Evolutionary conservation across 1,140 invertebrate genomes (phyloP), one percentile per base, ranked within the genome.

Genomic region (Sitophilus oryzae): DNA sequence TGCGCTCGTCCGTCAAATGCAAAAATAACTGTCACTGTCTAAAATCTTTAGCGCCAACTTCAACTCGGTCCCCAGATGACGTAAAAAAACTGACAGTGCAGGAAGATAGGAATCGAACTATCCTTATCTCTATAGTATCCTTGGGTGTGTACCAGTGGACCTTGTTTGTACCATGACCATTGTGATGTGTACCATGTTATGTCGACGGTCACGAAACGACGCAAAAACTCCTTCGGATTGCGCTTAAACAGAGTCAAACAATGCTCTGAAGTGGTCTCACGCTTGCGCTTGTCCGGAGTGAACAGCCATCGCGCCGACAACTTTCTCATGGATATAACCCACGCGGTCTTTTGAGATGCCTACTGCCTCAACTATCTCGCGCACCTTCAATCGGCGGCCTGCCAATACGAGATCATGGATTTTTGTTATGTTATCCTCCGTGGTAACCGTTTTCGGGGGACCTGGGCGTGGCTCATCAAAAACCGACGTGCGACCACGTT

Each of bases 61-160:
- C n/a, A n/a, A n/a, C n/a, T n/a, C n/a, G n/a, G n/a, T n/a, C n/a
- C n/a, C n/a, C n/a, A n/a, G n/a, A n/a, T n/a, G n/a, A n/a, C n/a
- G n/a, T n/a, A n/a, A n/a, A n/a, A n/a, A n/a, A n/a, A n/a, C n/a
- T n/a, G n/a, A n/a, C n/a, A n/a, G n/a, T n/a, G n/a, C n/a, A n/a
- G n/a, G n/a, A n/a, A n/a, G n/a, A n/a, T n/a, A n/a, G n/a, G n/a
- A n/a, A n/a, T n/a, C n/a, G n/a, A n/a, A n/a, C n/a, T n/a, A n/a
- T n/a, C n/a, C n/a, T n/a, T n/a, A n/a, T n/a, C n/a, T n/a, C n/a
- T n/a, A n/a, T n/a, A n/a, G n/a, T n/a, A n/a, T n/a, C n/a, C n/a
- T n/a, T n/a, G n/a, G n/a, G n/a, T n/a, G 53, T 62, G 59, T 65
- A 66, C 10, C 61, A 41, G 56, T 71, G 66, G 30, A 71, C 65